phyloP scores from a whole-genome alignment of 92 coral and sea anemone genomes.

The Zoanthus sociatus region DNA sequence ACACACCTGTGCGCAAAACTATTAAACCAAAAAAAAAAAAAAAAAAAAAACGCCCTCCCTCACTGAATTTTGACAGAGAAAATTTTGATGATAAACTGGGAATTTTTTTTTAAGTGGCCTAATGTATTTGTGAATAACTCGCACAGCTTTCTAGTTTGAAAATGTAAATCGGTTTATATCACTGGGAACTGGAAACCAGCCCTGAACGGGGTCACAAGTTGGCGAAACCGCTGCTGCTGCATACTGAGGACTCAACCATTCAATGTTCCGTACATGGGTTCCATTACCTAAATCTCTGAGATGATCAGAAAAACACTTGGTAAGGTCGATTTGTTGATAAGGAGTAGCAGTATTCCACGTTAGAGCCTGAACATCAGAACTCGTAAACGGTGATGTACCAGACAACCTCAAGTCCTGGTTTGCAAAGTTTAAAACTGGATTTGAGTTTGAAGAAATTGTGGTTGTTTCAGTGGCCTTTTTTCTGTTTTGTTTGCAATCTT shows the following conservation, averaged over 20 bases:
- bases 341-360: not conserved
- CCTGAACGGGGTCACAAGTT: constrained; percentile 4
- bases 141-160: constrained; percentile 1
- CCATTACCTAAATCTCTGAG: not conserved
- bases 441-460: not conserved
- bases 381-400: not conserved
- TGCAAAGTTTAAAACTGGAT: not conserved
- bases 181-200: constrained; percentile 1
- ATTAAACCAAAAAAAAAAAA: too few relatives aligned
- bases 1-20: too few relatives aligned
- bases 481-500: not conserved
- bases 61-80: too few relatives aligned
- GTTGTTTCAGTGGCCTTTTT: not conserved
- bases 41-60: too few relatives aligned
- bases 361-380: not conserved
- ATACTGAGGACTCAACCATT: constrained; percentile 13
- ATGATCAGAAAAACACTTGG: constrained; percentile 8
- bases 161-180: constrained; percentile 6
- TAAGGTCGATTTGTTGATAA: constrained; percentile 29
- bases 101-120: too few relatives aligned
- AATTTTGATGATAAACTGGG: too few relatives aligned
- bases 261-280: not conserved
- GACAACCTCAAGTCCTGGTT: not conserved
- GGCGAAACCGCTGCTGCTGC: not conserved
- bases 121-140: not conserved